phyloP scores from a whole-genome alignment of 1,140 invertebrate genomes.

The Saxidomus purpurata region DNA sequence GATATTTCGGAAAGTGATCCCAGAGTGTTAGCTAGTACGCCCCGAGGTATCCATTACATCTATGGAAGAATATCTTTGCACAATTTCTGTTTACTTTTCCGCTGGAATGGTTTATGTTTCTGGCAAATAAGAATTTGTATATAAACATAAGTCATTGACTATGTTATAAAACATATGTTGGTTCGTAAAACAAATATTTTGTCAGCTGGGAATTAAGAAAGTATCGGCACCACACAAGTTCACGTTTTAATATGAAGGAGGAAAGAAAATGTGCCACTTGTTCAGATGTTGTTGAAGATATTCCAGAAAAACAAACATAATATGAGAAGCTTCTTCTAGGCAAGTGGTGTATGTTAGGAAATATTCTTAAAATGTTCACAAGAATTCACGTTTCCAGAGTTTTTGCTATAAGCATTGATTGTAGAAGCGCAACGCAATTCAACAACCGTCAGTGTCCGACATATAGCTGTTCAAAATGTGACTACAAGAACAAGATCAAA shows the following conservation, averaged over 20 bases:
- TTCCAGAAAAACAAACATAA: too few species aligned
- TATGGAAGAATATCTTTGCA: background rate
- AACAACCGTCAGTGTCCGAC: too few species aligned
- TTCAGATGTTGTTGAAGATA: background rate
- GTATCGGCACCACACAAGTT: constrained; percentile 4
- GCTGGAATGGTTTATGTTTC: constrained; percentile 23
- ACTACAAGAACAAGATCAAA: too few species aligned
- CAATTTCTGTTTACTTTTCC: constrained; percentile 20
- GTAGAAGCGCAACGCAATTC: too few species aligned
- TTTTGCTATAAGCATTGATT: too few species aligned
- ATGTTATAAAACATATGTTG: constrained; percentile 34
- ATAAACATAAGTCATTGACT: constrained; percentile 40
- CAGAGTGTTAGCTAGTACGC: background rate
- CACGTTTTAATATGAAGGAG: background rate
- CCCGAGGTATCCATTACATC: background rate
- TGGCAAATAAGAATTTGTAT: constrained; percentile 31
- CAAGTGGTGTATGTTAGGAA: too few species aligned
- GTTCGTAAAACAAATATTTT: constrained; percentile 30
- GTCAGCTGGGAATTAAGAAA: constrained; percentile 29
- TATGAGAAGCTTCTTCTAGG: too few species aligned
- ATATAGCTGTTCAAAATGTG: too few species aligned
- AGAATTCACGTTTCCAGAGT: too few species aligned
- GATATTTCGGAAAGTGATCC: background rate
- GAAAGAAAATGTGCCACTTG: constrained; percentile 7
- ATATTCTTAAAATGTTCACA: too few species aligned